Percentiles rank a stretch among this genome's conserved stretches.
Conservation (phyloP, 2,113 vertebrate genomes). For the Sinocyclocheilus rhinocerous region DNA sequence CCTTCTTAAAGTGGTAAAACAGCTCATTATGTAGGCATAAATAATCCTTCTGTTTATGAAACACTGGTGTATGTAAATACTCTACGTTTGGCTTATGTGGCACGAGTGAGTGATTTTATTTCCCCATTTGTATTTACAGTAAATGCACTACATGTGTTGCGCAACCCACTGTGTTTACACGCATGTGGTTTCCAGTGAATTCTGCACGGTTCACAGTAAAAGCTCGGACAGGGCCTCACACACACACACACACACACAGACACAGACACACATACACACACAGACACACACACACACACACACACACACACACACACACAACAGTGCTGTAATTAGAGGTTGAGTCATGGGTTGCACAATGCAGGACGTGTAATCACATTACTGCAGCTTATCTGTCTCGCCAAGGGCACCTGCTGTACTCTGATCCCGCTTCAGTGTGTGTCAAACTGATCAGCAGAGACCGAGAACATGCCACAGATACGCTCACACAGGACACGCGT, state of each 20-base stretch:
- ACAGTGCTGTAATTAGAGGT: conserved; percentile 49
- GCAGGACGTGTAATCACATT: conserved; percentile 66
- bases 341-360: conserved; percentile 71
- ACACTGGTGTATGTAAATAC: not conserved
- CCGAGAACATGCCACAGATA: conserved; percentile 16
- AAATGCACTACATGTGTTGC: conserved; percentile 35
- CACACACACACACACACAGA: conserved; percentile 14
- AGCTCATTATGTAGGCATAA: not conserved
- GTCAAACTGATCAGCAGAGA: conserved; percentile 30
- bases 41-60: conserved; percentile 47
- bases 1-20: not conserved
- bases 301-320: conserved; percentile 27
- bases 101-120: conserved; percentile 35
- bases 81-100: conserved; percentile 25
- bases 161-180: conserved; percentile 38
- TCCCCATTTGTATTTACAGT: conserved; percentile 48
- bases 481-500: not conserved
- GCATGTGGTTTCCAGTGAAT: conserved; percentile 38
- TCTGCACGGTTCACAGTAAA: conserved; percentile 41
- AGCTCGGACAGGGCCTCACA: conserved; percentile 30
- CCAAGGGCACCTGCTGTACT: conserved; percentile 71
- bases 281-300: conserved; percentile 5
- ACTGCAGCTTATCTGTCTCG: conserved; percentile 69
- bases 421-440: conserved; percentile 53
- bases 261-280: conserved; percentile 15